phyloP scores from a whole-genome alignment of 2,797 vertebrate genomes.

The Gila robusta region DNA sequence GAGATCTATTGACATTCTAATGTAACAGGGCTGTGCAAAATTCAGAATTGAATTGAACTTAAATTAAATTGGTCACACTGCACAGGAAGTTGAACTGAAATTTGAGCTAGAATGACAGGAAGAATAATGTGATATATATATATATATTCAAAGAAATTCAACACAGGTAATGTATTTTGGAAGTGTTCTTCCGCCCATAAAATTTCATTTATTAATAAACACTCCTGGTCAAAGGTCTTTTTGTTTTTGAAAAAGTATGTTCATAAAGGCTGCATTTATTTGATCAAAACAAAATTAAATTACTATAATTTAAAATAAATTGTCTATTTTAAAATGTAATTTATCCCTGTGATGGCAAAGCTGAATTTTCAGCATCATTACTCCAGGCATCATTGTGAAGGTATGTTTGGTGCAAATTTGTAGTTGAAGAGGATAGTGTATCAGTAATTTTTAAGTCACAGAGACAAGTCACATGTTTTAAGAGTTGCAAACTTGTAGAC shows the following conservation, averaged over 20 bases:
- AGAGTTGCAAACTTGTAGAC: too few species aligned
- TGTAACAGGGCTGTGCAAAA: not conserved
- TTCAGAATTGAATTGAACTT: not conserved
- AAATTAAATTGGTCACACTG: not conserved
- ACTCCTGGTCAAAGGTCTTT: not conserved
- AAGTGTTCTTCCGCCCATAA: not conserved
- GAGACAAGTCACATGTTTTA: too few species aligned
- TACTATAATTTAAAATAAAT: too few species aligned
- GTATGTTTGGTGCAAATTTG: too few species aligned
- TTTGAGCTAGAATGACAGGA: not conserved
- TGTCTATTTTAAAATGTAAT: too few species aligned
- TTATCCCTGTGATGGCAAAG: too few species aligned
- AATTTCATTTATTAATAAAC: not conserved
- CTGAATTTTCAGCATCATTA: too few species aligned
- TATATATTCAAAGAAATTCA: not conserved
- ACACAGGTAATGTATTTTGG: not conserved
- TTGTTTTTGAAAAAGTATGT: not conserved
- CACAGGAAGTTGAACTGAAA: not conserved
- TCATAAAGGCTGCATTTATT: not conserved
- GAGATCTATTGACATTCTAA: slow-evolving; percentile 21
- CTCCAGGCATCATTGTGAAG: too few species aligned
- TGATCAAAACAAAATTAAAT: too few species aligned
- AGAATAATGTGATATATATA: not conserved
- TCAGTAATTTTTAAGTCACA: too few species aligned
- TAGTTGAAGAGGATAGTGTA: too few species aligned